Percentiles rank a stretch among this genome's conserved stretches.
Evolutionary conservation across 2,888 invertebrate genomes (phyloP).

Genomic region (Dolichomitus sp.): DNA sequence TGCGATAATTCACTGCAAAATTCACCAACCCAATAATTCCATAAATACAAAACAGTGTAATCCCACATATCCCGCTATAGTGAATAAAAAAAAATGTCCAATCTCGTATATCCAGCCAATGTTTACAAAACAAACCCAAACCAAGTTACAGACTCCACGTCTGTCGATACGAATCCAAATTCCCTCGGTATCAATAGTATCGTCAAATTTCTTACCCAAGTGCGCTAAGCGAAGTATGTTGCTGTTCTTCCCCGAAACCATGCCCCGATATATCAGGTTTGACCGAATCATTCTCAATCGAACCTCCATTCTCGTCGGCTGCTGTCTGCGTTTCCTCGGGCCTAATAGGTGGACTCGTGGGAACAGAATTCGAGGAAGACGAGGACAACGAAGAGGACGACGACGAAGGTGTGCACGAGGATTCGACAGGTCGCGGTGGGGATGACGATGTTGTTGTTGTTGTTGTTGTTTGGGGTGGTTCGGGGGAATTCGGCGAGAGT

Average conservation of each 20-base stretch:
- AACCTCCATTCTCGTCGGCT: slow-evolving; percentile 32
- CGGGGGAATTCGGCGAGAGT: slow-evolving; percentile 30
- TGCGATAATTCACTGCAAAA: no score
- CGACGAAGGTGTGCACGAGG: slow-evolving; percentile 72
- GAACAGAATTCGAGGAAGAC: slow-evolving; percentile 77
- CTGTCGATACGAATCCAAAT: neutral
- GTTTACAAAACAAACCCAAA: slow-evolving; percentile 20
- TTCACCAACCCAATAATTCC: neutral
- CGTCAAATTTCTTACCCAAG: slow-evolving; percentile 57
- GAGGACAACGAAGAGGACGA: slow-evolving; percentile 76
- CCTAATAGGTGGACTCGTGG: slow-evolving; percentile 81
- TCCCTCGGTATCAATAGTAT: neutral
- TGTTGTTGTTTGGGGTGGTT: slow-evolving; percentile 30
- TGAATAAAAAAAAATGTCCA: neutral
- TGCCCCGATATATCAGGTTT: slow-evolving; percentile 17
- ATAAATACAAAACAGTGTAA: neutral
- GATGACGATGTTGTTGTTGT: no score
- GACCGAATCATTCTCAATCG: neutral
- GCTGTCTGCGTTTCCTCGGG: slow-evolving; percentile 65
- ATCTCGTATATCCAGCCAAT: neutral
- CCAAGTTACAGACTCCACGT: neutral
- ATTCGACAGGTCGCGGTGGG: slow-evolving; percentile 35
- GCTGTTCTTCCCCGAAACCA: slow-evolving; percentile 60
- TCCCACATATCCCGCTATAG: no score
- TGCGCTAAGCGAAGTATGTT: slow-evolving; percentile 55